A percentile compares a stretch with the other conserved stretches of the same genome.
phyloP scores from a whole-genome alignment of 2,113 vertebrate genomes.

The Perca schrenkii region DNA sequence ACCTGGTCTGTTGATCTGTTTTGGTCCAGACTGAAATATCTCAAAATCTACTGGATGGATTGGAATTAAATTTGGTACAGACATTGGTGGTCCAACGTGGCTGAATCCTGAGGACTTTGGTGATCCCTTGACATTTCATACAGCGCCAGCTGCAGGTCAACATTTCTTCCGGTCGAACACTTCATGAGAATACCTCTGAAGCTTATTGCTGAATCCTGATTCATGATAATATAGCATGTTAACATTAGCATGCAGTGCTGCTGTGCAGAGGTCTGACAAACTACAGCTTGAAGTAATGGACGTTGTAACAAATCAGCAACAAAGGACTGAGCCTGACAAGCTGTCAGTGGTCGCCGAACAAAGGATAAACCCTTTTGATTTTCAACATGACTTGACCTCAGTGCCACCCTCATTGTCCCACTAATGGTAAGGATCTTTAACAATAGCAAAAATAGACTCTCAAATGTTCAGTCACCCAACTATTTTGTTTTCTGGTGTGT shows the following conservation, averaged over 20 bases:
- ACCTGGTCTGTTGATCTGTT: neutral
- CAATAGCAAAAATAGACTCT: neutral
- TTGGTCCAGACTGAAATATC: constrained; percentile 5
- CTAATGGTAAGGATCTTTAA: neutral
- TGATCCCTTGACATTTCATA: neutral
- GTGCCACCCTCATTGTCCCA: neutral
- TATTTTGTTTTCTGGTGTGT: neutral
- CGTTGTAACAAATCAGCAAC: neutral
- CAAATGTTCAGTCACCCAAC: neutral
- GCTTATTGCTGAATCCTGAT: neutral
- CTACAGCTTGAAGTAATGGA: neutral
- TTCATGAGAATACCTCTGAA: neutral
- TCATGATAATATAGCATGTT: neutral
- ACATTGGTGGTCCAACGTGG: neutral
- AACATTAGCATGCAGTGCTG: constrained; percentile 31
- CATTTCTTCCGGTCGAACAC: neutral
- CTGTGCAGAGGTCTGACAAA: neutral
- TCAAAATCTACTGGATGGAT: neutral
- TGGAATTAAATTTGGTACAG: neutral
- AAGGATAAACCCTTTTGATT: neutral
- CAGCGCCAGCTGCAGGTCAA: neutral
- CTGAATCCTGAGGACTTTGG: constrained; percentile 21
- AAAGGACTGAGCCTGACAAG: neutral
- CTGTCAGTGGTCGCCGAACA: neutral
- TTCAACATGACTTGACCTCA: neutral